Evolutionary conservation across 2,113 vertebrate genomes (phyloP), one percentile per base, ranked within the genome.

Genomic region (Catharus minimus): DNA sequence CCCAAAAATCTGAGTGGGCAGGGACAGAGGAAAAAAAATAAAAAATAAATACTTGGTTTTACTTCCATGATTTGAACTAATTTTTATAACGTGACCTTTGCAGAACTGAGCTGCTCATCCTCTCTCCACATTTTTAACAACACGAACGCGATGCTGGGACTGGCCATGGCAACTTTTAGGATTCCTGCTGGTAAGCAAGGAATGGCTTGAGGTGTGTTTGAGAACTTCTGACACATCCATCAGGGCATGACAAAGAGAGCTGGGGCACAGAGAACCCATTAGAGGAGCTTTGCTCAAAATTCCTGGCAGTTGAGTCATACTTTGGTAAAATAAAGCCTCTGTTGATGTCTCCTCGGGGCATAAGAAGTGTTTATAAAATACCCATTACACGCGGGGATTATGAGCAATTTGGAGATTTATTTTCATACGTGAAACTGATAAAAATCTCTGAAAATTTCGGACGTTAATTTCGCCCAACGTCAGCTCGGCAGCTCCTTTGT

Each of bases 401-500:
- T 7, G 39, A 82, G 78, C 57, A 75, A 90, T 65, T 83, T 88
- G 44, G 44, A 92, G 62, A 91, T 88, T 90, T 86, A 75, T 94
- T 89, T 88, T 75, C 66, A 22, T 64, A 89, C 1, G 12, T 30
- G 69, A 73, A 81, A 85, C 24, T 46, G 89, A 88, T 90, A 67
- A 75, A 79, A 82, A 85, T 36, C 71, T 55, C 91, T 3, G 41
- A 38, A 90, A 87, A 49, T 57, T 44, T 66, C 49, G 11, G 75
- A 9, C 66, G 27, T 57, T 62, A 3, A 72, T 88, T 75, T 41
- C 15, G 26, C 10, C 30, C 18, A 38, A 6, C 27, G 53, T 28
- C 49, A 15, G 46, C 1, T 32, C 8, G 19, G 65, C 92, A 47
- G 22, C 92, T 90, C 94, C 96, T 97, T 97, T 97, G 97, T 97